Base-by-base conservation (phyloP, 1,140 invertebrate genomes). In the Nymphalis io region DNA sequence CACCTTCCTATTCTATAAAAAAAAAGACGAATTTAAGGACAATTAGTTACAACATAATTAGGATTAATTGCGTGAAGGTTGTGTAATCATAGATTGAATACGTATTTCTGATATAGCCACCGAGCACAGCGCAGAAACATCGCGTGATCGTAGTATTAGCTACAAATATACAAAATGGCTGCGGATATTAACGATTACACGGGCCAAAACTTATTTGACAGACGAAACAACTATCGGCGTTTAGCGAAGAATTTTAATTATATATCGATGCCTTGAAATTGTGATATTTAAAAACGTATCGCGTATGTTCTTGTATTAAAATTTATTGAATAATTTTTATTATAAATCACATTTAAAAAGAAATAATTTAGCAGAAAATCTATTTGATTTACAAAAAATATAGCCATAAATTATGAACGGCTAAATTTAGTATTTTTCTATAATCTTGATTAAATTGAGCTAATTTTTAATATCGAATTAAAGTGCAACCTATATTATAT, bases 111-210 rank as follows among this genome's bases (percentile, higher is more conserved):
- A 8, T 51, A 16, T 12, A 48, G 66, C 66, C 66, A 68, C 66
- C 33, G 66, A 42, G 20, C 58, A 38, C 15, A 42, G 21, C 51
- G 18, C 23, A 21, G 15, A 27, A 18, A 16, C 60, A 55, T 68
- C 66, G 66, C 66, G 66, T 68, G 66, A 48, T 40, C 38, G 12
- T 16, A 38, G 21, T 18, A 44, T 39, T 60, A 20, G 58, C 27
- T 23, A 23, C 20, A 61, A 61, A 60, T 61, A 69, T 60, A 53
- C 60, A 62, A 70, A 70, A 72, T 72, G 46, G 51, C 65, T 12
- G 42, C 67, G 20, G 39, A 57, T 68, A 81, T 83, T 85, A 85
- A 58, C 70, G 73, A 85, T 85, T 85, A 79, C 70, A 81, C 74
- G 81, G 53, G 75, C 78, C 61, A 58, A 59, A 73, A 65, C 68